Conservation (phyloP, 1,140 invertebrate genomes). For the Ptiloglossa arizonensis region DNA sequence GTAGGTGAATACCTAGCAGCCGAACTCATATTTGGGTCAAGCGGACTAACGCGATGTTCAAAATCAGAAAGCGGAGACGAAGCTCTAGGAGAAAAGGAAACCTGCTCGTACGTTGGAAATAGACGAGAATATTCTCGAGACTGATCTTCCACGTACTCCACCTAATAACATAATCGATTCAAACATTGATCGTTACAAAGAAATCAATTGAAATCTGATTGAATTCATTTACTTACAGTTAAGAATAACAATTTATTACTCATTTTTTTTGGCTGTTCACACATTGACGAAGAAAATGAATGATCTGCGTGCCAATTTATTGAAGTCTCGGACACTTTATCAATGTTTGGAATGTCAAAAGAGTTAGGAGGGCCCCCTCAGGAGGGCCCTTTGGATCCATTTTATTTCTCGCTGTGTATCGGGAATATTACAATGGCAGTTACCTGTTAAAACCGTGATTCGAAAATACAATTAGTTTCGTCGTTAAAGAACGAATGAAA, state of each 20-base stretch:
- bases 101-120: slow-evolving; percentile 78
- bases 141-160: slow-evolving; percentile 83
- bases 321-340: slow-evolving; percentile 69
- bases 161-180: slow-evolving; percentile 69
- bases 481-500: slow-evolving; percentile 3
- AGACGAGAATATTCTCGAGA: slow-evolving; percentile 77
- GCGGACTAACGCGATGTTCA: slow-evolving; percentile 82
- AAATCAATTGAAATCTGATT: neutral
- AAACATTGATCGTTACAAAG: neutral
- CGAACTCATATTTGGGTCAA: slow-evolving; percentile 85
- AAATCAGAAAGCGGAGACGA: slow-evolving; percentile 81
- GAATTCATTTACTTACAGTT: slow-evolving; percentile 71
- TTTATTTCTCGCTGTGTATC: slow-evolving; percentile 46
- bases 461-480: neutral
- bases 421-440: slow-evolving; percentile 30
- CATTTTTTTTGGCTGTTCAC: slow-evolving; percentile 70
- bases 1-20: slow-evolving; percentile 83
- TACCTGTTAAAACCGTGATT: slow-evolving; percentile 44
- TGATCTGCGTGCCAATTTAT: slow-evolving; percentile 69
- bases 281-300: slow-evolving; percentile 60
- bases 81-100: slow-evolving; percentile 78
- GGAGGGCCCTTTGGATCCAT: slow-evolving; percentile 81
- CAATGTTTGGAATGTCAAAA: slow-evolving; percentile 72
- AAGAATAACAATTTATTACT: slow-evolving; percentile 77
- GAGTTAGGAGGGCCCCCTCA: slow-evolving; percentile 78